These are phyloP conservation scores for Hecatera dysodea DNA, from an alignment of 2,888 invertebrate genomes.

Conservation along the genomic window DNA sequence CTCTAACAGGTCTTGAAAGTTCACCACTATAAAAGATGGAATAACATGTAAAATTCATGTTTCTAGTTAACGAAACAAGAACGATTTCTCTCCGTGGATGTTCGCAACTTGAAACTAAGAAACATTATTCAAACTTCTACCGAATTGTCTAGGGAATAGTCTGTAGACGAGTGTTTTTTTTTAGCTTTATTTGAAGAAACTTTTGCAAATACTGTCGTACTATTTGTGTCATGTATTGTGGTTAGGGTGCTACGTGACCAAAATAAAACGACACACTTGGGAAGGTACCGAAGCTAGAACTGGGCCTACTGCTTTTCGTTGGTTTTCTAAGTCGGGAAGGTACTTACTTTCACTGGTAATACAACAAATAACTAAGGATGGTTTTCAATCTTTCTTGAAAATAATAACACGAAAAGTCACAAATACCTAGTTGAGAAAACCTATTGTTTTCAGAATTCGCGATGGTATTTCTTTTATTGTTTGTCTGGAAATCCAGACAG, in stretches of 20 bases:
- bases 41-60: constrained; percentile 66
- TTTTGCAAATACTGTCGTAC: constrained; percentile 25
- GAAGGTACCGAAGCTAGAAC: background rate
- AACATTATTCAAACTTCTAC: constrained; percentile 63
- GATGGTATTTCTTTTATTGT: constrained; percentile 44
- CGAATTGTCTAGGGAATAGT: constrained; percentile 50
- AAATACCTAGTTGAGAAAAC: constrained; percentile 9
- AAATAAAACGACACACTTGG: constrained; percentile 20
- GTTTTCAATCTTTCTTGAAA: constrained; percentile 14
- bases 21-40: constrained; percentile 48
- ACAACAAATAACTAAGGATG: background rate
- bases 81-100: constrained; percentile 51
- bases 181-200: constrained; percentile 35
- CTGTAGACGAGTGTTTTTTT: constrained; percentile 30
- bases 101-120: constrained; percentile 52
- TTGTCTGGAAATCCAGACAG: constrained; percentile 24
- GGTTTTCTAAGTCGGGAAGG: background rate
- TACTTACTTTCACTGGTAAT: no score
- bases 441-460: constrained; percentile 39
- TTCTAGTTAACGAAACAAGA: constrained; percentile 59
- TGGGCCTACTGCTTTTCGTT: background rate
- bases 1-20: constrained; percentile 42
- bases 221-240: constrained; percentile 21
- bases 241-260: constrained; percentile 18
- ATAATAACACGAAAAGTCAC: constrained; percentile 19